Conservation (phyloP, 2,113 vertebrate genomes). For the Hucho hucho region DNA sequence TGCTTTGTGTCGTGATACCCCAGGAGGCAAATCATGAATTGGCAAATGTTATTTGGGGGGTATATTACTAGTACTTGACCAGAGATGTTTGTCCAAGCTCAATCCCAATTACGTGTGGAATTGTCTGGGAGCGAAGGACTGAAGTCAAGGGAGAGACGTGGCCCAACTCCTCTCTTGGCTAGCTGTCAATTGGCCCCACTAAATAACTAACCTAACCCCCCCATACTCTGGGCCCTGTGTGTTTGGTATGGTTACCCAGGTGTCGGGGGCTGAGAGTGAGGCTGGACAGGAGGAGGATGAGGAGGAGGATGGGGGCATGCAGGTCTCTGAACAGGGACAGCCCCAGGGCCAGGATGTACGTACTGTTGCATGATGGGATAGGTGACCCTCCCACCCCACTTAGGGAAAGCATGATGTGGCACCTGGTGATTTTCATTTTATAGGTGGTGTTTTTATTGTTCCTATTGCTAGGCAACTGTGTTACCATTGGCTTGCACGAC, state of each 20-base stretch:
- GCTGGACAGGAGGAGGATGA: conserved; percentile 83
- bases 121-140: not conserved
- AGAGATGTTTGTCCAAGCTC: conserved; percentile 5
- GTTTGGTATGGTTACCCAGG: conserved; percentile 77
- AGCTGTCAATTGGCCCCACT: not conserved
- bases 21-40: not conserved
- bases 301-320: conserved; percentile 80
- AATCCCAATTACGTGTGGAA: not conserved
- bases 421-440: conserved; percentile 31
- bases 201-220: conserved; percentile 36
- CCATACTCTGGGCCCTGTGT: conserved; percentile 54
- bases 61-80: not conserved
- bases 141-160: not conserved
- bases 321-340: conserved; percentile 76
- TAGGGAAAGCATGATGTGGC: conserved; percentile 47
- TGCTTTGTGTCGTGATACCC: not conserved
- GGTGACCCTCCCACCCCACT: conserved; percentile 23
- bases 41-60: not conserved
- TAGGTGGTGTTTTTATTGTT: conserved; percentile 9
- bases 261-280: conserved; percentile 83
- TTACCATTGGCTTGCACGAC: not conserved
- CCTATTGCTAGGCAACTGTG: conserved; percentile 7
- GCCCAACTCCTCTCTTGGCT: not conserved
- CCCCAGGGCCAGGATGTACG: conserved; percentile 80
- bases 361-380: conserved; percentile 70